Percentiles rank a stretch among this genome's conserved stretches.
phyloP scores from a whole-genome alignment of 1,140 invertebrate species.

The Camponotus vicinus region DNA sequence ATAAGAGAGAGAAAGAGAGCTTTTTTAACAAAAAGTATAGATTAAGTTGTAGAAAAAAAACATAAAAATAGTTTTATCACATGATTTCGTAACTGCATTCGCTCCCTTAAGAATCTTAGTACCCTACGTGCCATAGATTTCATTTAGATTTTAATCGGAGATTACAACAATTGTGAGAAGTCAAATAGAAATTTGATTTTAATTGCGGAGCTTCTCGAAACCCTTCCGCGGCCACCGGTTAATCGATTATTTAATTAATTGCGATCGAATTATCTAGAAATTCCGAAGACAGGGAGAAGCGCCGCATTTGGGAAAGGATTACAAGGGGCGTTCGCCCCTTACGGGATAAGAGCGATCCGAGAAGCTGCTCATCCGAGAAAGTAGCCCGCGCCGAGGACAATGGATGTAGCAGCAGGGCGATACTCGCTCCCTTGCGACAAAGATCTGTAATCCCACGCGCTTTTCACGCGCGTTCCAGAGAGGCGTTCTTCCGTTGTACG shows the following conservation, averaged over 20 bases:
- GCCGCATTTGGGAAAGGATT: not conserved
- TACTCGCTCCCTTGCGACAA: not conserved
- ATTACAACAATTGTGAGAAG: slow-evolving; percentile 5
- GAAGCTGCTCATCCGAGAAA: slow-evolving; percentile 25
- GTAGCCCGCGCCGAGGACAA: slow-evolving; percentile 13
- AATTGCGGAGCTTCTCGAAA: not conserved
- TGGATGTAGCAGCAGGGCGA: slow-evolving; percentile 3
- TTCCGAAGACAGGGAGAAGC: not conserved
- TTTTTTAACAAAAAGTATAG: no score
- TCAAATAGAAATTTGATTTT: not conserved
- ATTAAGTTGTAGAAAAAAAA: no score
- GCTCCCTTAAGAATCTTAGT: not conserved
- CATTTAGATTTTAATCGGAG: slow-evolving; percentile 42
- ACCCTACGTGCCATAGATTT: slow-evolving; percentile 15
- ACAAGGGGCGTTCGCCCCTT: not conserved
- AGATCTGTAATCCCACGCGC: slow-evolving; percentile 7
- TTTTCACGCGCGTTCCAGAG: slow-evolving; percentile 19
- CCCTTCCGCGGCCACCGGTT: no score
- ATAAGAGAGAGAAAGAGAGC: no score
- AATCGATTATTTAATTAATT: slow-evolving; percentile 2
- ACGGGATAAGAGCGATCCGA: not conserved
- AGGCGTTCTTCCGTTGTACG: not conserved
- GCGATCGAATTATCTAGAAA: not conserved
- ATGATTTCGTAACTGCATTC: no score
- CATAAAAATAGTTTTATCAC: no score